Base-by-base conservation (phyloP, 2,888 invertebrate species). In the Campoletis raptor region DNA sequence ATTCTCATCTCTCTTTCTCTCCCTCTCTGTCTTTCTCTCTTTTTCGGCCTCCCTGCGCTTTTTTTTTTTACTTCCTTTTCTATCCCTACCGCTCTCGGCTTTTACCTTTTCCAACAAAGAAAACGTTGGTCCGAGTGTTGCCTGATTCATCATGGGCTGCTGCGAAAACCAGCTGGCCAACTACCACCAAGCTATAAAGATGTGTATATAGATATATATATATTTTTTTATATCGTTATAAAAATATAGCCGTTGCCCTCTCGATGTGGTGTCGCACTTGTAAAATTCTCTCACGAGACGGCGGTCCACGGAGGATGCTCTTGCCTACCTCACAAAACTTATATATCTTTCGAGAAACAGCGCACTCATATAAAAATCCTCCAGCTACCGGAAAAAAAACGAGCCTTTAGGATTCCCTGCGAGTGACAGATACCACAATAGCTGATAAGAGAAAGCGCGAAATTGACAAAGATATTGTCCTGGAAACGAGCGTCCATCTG, bases 91-190 rank as follows among this genome's bases (percentile, higher is more conserved):
- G 12, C 66, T 72, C 52, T 54, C 67, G 78, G 57, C 67, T 87
- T 77, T 76, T 87, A 81, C 85, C 73, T 82, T 79, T 85, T 82
- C 77, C 74, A 36, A 72, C 76, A 54, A 72, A 86, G 74, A 61
- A 72, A 73, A 37, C 70, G 76, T 72, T 61, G 66, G 76, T 81
- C 81, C 69, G 70, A 73, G 64, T 24, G 37, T 45, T 74, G 57
- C 40, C 30, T 52, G 70, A 42, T 78, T 84, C 64, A 61, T 61
- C 69, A 70, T 70, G 54, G 54, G 54, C 45, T 70, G 57, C 69
- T 48, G 79, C 67, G 70, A 81, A 83, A 77, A 83, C 72, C 83
- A 82, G 82, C 76, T 70, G 74, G 61, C 82, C 61, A 79, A 61
- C 69, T 40, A 72, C 48, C 57, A 30, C 67, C 45, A n/a, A 36